Conservation (phyloP, 64 coral and sea anemone genomes). For the Hydrozoanthus tunicans region DNA sequence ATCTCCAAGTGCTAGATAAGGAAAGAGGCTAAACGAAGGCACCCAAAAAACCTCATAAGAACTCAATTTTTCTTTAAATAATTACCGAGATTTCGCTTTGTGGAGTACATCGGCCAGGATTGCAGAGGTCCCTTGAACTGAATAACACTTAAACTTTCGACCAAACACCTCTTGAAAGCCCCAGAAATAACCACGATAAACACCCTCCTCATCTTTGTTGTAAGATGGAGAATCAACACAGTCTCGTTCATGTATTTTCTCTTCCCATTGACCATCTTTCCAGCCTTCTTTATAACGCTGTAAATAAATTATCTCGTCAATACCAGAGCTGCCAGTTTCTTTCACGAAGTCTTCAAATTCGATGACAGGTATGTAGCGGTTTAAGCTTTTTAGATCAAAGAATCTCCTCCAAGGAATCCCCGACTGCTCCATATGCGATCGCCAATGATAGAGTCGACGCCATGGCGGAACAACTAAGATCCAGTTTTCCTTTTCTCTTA, state of each 20-base stretch:
- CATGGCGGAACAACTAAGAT: constrained; percentile 94
- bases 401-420: constrained; percentile 93
- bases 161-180: constrained; percentile 76
- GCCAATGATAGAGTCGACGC: constrained; percentile 95
- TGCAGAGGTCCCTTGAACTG: constrained; percentile 83
- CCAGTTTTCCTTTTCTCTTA: constrained; percentile 88
- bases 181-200: constrained; percentile 96
- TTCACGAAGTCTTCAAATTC: constrained; percentile 95
- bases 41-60: no score
- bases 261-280: constrained; percentile 96
- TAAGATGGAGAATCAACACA: constrained; percentile 84
- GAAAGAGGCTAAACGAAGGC: not conserved
- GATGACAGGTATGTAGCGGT: constrained; percentile 90
- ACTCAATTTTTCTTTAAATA: not conserved
- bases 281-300: constrained; percentile 95
- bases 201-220: constrained; percentile 65
- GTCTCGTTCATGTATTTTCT: constrained; percentile 95
- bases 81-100: constrained; percentile 79
- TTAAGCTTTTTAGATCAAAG: constrained; percentile 95
- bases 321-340: constrained; percentile 76
- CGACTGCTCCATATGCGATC: constrained; percentile 81
- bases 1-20: not conserved
- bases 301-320: constrained; percentile 93
- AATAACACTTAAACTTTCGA: constrained; percentile 89
- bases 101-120: constrained; percentile 64